A percentile compares a stretch with the other conserved stretches of the same genome.
Conservation (phyloP, 1,140 invertebrate species). For the Brachionus manjavacas region DNA sequence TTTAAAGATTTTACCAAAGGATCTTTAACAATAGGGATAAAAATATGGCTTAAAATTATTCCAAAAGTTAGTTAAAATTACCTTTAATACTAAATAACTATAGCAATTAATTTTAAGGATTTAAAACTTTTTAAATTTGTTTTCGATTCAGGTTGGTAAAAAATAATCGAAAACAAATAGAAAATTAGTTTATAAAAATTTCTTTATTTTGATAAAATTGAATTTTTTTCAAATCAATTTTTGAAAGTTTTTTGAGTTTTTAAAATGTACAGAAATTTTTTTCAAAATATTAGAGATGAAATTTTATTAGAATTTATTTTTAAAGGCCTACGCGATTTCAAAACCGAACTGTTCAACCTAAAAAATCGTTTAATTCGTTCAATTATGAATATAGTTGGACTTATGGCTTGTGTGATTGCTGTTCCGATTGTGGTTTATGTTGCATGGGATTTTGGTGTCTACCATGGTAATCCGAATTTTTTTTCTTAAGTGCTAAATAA, state of each 20-base stretch:
- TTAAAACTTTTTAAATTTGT: neutral
- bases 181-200: neutral
- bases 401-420: constrained; percentile 9
- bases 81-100: neutral
- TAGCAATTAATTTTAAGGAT: neutral
- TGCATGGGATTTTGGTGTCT: neutral
- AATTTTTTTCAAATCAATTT: neutral
- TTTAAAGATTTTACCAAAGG: neutral
- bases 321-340: neutral
- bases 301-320: neutral
- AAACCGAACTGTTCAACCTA: neutral
- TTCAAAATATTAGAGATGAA: neutral
- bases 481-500: neutral
- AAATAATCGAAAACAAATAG: neutral
- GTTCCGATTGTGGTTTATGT: constrained; percentile 11
- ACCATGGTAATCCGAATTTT: neutral
- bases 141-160: neutral
- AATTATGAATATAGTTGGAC: constrained; percentile 7
- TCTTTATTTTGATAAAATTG: neutral
- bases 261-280: neutral
- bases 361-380: neutral
- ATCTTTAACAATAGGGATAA: neutral
- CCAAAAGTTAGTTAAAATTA: neutral
- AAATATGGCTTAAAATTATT: neutral
- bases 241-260: neutral